Conservation (phyloP, 1,140 invertebrate species). For the Orchesella cincta region DNA sequence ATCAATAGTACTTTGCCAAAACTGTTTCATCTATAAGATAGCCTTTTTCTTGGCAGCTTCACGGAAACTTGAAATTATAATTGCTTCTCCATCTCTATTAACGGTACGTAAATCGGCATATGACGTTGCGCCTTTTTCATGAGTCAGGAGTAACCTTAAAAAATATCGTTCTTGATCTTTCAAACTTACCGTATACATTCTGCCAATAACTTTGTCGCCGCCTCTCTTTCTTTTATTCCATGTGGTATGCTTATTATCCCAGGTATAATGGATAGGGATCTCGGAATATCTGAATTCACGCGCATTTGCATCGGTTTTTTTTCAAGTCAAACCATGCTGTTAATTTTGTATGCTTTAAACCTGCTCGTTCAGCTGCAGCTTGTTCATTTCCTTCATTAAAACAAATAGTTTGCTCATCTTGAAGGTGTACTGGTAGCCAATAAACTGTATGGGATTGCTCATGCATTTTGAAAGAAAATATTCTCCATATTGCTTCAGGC, state of each 20-base stretch:
- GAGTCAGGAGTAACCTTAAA: background rate
- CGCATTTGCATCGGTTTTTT: background rate
- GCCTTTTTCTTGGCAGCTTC: slow-evolving; percentile 49
- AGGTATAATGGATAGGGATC: background rate
- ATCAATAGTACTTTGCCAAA: slow-evolving; percentile 54
- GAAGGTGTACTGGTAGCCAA: slow-evolving; percentile 59
- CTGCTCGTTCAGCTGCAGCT: slow-evolving; percentile 52
- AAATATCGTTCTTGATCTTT: background rate
- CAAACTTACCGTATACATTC: background rate
- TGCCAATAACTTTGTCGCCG: background rate
- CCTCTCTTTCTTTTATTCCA: background rate
- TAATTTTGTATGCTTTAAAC: background rate
- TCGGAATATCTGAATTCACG: background rate
- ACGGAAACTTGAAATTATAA: slow-evolving; percentile 53
- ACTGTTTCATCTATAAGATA: slow-evolving; percentile 56
- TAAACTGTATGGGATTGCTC: slow-evolving; percentile 52
- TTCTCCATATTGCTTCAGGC: slow-evolving; percentile 53
- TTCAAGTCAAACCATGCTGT: background rate
- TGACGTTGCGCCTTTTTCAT: background rate
- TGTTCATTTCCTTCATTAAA: slow-evolving; percentile 56
- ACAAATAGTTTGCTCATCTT: slow-evolving; percentile 57
- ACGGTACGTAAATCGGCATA: background rate
- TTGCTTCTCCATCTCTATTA: background rate
- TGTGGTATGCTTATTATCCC: background rate
- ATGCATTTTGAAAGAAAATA: slow-evolving; percentile 50